These are phyloP conservation scores for Epistrophe eligans DNA, from an alignment of 2,888 invertebrate species.

Conservation along the genomic window DNA sequence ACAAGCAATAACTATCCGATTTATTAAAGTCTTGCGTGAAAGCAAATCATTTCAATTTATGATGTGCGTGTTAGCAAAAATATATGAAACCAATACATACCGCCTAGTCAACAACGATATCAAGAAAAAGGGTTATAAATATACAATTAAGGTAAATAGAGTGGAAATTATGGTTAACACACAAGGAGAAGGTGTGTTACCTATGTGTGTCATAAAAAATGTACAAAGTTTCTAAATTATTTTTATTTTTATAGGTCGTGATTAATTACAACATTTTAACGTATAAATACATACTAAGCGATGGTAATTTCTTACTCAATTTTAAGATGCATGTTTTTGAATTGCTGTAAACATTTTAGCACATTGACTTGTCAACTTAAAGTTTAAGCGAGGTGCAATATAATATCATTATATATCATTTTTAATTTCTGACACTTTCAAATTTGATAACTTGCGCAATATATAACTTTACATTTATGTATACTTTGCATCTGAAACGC, in stretches of 20 bases:
- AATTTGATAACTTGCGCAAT: no score
- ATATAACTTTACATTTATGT: no score
- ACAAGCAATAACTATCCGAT: conserved; percentile 24
- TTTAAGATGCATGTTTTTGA: neutral
- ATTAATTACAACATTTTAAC: conserved; percentile 6
- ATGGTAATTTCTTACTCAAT: neutral
- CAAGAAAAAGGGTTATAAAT: conserved; percentile 12
- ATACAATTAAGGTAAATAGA: conserved; percentile 28
- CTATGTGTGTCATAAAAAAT: neutral
- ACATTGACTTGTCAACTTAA: neutral
- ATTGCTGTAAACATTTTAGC: no score
- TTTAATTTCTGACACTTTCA: no score
- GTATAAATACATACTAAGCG: neutral
- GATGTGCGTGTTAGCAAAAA: conserved; percentile 7
- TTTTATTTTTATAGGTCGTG: conserved; percentile 23
- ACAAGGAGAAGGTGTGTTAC: neutral
- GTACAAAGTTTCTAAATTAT: neutral
- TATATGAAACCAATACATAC: neutral
- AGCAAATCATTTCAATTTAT: conserved; percentile 19
- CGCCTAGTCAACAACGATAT: neutral
- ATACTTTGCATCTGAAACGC: no score
- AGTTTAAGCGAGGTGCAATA: neutral
- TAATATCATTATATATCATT: no score
- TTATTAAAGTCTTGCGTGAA: conserved; percentile 31
- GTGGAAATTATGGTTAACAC: conserved; percentile 12